Evolutionary conservation across 1,140 invertebrate species (phyloP), one percentile per base, ranked within the genome.

Genomic region (Zaprionus lachaisei): DNA sequence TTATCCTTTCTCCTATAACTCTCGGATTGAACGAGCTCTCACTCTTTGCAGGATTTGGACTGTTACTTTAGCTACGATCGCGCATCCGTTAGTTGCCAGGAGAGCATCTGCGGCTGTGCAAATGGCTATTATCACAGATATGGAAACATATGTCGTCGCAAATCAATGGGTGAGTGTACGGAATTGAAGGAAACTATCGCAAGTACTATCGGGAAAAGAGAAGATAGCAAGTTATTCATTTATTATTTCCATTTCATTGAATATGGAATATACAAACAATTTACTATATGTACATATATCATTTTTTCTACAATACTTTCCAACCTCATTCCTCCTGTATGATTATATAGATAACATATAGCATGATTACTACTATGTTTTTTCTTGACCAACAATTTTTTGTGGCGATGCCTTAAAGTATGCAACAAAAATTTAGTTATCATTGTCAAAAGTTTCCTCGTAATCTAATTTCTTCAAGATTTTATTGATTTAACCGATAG

Each of bases 81-180:
- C 34, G 74, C 89, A 44, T 93, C 92, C 22, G 90, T 93, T 37
- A 81, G 79, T 51, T 93, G 92, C 77, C 65, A 84, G 73, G 79
- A 93, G 65, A 82, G 72, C 75, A 77, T 91, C 49, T 93, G 92
- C 75, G 69, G 76, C 75, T 93, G 92, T 82, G 83, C 92, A 80
- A 85, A 93, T 82, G 92, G 92, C 76, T 93, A 92, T 90, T 93
- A 93, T 80, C 69, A 92, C 56, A 91, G 92, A 91, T 85, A 87
- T 91, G 91, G 92, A 77, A 93, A 93, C 75, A 91, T 93, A 70
- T 93, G 92, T 49, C 91, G 92, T 64, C 89, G 91, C 68, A 92
- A 91, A 91, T 93, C 92, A 87, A 93, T 93, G 91, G 89, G 92
- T 93, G 62, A 73, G 44, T 78, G 1, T 31, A 12, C 4, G 20